Conservation (phyloP, 2,888 invertebrate species). For the Artemia sp. region DNA sequence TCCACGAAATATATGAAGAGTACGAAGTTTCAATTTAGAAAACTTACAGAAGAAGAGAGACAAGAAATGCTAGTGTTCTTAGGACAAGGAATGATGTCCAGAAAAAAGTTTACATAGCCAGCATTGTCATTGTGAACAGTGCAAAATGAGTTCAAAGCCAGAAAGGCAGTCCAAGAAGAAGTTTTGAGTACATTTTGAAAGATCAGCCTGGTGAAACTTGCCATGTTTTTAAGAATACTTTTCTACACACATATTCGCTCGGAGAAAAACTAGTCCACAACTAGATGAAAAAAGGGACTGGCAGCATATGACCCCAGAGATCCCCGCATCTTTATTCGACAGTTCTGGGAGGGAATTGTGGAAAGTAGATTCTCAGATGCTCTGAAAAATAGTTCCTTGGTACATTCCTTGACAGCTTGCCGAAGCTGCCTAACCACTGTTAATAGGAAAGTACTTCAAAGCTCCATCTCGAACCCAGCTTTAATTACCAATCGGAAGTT, state of each 20-base stretch:
- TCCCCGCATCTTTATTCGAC: neutral
- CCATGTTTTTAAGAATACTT: conserved; percentile 21
- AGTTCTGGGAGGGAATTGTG: neutral
- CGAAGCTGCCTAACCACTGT: conserved; percentile 22
- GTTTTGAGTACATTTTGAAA: neutral
- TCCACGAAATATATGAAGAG: neutral
- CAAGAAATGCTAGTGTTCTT: neutral
- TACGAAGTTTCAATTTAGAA: neutral
- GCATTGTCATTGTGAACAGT: neutral
- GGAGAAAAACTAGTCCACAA: neutral
- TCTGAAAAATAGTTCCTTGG: neutral
- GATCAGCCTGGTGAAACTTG: neutral
- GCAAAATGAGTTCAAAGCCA: neutral
- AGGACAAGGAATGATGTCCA: neutral
- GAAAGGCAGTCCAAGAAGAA: neutral
- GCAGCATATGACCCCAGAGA: neutral
- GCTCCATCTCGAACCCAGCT: conserved; percentile 16
- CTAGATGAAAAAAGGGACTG: conserved; percentile 16
- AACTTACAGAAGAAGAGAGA: neutral
- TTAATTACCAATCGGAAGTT: neutral
- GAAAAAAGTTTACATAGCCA: neutral
- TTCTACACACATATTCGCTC: conserved; percentile 19
- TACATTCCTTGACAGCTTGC: conserved; percentile 17
- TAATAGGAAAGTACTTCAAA: conserved; percentile 14
- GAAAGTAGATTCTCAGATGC: neutral